Conservation (phyloP, 2,888 invertebrate species). For the Tupiocoris notatus region DNA sequence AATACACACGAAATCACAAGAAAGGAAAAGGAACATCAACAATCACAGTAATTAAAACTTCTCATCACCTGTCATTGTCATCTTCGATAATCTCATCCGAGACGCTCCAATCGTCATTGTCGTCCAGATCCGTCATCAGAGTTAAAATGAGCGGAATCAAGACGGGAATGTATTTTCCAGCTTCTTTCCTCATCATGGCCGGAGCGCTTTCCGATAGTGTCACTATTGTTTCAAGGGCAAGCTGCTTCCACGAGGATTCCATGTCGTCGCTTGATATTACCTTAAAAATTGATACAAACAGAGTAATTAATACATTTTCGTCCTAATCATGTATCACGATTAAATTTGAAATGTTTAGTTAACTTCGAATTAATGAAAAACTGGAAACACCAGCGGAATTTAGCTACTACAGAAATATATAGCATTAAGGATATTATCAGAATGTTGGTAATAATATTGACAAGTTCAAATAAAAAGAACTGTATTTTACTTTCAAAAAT, state of each 20-base stretch:
- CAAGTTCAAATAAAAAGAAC: too few species aligned
- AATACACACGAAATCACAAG: too few species aligned
- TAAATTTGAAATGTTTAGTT: too few species aligned
- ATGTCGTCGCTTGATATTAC: slow-evolving; percentile 69
- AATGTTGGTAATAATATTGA: too few species aligned
- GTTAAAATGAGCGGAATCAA: slow-evolving; percentile 82
- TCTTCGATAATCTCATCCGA: slow-evolving; percentile 87
- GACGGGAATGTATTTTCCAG: slow-evolving; percentile 75
- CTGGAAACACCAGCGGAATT: too few species aligned
- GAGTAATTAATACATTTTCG: too few species aligned
- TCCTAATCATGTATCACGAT: too few species aligned
- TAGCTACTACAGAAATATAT: too few species aligned
- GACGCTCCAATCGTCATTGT: slow-evolving; percentile 84
- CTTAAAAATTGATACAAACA: slow-evolving; percentile 53
- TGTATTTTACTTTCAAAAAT: slow-evolving; percentile 80
- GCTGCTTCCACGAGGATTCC: slow-evolving; percentile 81
- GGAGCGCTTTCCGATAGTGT: slow-evolving; percentile 90
- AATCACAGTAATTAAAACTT: too few species aligned
- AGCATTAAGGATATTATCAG: too few species aligned
- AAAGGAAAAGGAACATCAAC: too few species aligned
- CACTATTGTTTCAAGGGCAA: slow-evolving; percentile 85
- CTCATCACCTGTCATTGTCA: slow-evolving; percentile 78
- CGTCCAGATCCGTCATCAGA: slow-evolving; percentile 94
- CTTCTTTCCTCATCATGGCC: slow-evolving; percentile 92
- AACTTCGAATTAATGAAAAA: too few species aligned